These are phyloP conservation scores for Globodera rostochiensis DNA, from an alignment of 1,140 invertebrate genomes.

Conservation along the genomic window DNA sequence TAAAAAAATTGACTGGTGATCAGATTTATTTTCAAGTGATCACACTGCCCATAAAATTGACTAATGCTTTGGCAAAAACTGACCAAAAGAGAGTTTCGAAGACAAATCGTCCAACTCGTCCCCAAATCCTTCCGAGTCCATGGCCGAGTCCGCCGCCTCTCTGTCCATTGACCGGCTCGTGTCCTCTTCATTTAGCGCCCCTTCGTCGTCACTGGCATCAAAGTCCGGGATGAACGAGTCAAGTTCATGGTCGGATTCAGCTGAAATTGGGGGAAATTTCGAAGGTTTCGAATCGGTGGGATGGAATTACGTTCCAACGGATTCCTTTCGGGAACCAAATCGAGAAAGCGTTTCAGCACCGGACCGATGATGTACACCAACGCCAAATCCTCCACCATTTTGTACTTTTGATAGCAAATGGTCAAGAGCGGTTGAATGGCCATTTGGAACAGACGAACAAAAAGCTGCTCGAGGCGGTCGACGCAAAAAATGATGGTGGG, in stretches of 20 bases:
- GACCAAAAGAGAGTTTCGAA: conserved; percentile 10
- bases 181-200: neutral
- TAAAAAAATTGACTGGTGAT: too few species aligned
- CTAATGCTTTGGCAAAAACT: neutral
- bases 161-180: conserved; percentile 12
- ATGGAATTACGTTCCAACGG: conserved; percentile 52
- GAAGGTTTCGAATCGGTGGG: neutral
- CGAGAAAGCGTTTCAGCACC: conserved; percentile 47
- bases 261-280: conserved; percentile 19
- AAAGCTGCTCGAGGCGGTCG: conserved; percentile 15
- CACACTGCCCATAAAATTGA: neutral
- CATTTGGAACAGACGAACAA: conserved; percentile 20
- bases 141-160: neutral
- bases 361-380: conserved; percentile 58
- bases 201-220: neutral
- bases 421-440: conserved; percentile 42
- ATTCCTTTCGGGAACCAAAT: conserved; percentile 55
- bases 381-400: conserved; percentile 53
- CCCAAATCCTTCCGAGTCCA: conserved; percentile 3
- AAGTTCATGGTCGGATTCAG: conserved; percentile 33
- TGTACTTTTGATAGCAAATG: conserved; percentile 50
- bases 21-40: too few species aligned
- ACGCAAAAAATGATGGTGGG: conserved; percentile 31
- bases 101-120: conserved; percentile 7
- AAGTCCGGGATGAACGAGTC: conserved; percentile 39